A percentile compares a stretch with the other conserved stretches of the same genome.
Conservation (phyloP, 2,113 vertebrate genomes). For the Dasyprocta punctata region DNA sequence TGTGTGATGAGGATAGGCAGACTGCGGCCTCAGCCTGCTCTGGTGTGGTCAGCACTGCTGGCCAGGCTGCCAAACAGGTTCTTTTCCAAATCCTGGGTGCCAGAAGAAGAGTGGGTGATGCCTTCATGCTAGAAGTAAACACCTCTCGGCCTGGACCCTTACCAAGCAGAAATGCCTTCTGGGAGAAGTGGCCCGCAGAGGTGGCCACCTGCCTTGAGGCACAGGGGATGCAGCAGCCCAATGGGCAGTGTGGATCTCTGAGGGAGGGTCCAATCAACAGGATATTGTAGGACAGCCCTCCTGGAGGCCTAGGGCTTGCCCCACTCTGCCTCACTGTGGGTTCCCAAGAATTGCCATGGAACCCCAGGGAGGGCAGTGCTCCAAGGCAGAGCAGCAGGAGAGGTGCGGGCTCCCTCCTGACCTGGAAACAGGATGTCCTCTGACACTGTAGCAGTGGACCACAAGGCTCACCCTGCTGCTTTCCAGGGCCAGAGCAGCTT, state of each 20-base stretch:
- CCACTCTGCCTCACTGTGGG: not conserved
- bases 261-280: not conserved
- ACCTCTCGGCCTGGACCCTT: not conserved
- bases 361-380: not conserved
- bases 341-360: not conserved
- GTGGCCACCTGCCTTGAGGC: accelerated
- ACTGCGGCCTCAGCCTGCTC: not conserved
- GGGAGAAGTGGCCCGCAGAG: not conserved
- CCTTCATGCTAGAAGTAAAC: not conserved
- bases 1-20: not conserved
- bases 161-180: not conserved
- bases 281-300: not conserved
- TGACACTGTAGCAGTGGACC: not conserved
- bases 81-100: not conserved
- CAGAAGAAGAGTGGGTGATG: not conserved
- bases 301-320: not conserved
- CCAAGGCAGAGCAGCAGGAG: not conserved
- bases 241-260: not conserved
- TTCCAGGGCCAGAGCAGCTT: not conserved
- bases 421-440: not conserved
- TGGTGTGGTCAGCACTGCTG: not conserved
- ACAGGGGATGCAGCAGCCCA: not conserved
- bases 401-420: not conserved
- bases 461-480: not conserved
- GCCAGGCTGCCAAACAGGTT: not conserved